These are phyloP conservation scores for Phylloscopus whistleri DNA, from an alignment of 2,113 vertebrate species.

Conservation along the genomic window DNA sequence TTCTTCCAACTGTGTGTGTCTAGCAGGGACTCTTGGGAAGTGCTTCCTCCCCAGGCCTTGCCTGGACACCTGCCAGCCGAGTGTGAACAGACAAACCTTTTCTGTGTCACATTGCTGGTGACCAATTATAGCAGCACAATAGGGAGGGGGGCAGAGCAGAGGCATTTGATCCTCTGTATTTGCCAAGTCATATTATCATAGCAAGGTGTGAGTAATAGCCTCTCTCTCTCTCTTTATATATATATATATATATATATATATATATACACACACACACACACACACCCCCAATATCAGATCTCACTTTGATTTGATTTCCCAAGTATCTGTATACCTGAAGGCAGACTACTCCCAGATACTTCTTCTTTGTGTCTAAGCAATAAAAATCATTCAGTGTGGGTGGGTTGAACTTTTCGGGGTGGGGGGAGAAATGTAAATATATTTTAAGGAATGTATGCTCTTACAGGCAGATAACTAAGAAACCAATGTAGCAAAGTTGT, in stretches of 20 bases:
- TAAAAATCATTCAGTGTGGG: neutral
- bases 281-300: neutral
- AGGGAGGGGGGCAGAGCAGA: neutral
- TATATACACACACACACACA: too few species aligned
- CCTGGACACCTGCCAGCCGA: rapidly evolving
- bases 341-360: neutral
- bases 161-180: neutral
- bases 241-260: too few species aligned
- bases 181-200: slow-evolving; percentile 9
- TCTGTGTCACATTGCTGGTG: neutral
- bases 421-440: neutral
- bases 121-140: neutral
- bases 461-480: neutral
- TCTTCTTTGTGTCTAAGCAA: neutral
- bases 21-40: neutral
- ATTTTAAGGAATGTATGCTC: neutral
- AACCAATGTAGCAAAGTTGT: neutral
- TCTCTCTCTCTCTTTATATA: rapidly evolving
- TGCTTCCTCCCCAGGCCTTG: neutral
- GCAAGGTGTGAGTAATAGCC: neutral
- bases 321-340: neutral
- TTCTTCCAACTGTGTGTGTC: neutral
- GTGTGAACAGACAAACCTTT: rapidly evolving
- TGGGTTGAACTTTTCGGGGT: rapidly evolving
- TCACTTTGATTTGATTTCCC: neutral